Evolutionary conservation across 2,888 invertebrate genomes (phyloP), one percentile per base, ranked within the genome.

Genomic region (Cerceris rybyensis): DNA sequence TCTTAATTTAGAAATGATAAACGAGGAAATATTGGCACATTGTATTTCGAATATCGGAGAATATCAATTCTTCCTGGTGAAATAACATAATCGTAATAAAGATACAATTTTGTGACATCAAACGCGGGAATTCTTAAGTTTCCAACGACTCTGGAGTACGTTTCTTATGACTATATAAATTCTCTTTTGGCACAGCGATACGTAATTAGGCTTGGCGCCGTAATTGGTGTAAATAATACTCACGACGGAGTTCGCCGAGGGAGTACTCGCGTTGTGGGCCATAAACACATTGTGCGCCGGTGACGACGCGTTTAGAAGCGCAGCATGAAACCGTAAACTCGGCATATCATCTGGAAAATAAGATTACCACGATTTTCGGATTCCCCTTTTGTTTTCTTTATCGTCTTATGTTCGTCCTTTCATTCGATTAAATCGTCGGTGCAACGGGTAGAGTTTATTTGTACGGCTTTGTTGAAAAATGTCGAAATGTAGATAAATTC

Each of bases 141-240:
- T 28, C 28, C 4, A 28, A 28, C 28, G 28, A 4, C 28, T 28
- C 28, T 4, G 28, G 28, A 28, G 28, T 28, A 28, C 28, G 2
- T 28, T 28, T 28, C 28, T 28, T 1, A 28, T 28, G 28, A 4
- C 28, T 28, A 28, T 28, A 28, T 64, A 70, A 73, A 67, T 70
- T 80, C 75, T 55, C 78, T 71, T 68, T 75, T 66, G 58, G 66
- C 71, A 65, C 58, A 52, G 58, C 17, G 71, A 71, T 78, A 64
- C 13, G 78, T 81, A 81, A 81, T 81, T 81, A 72, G 74, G 65
- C 61, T 49, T 46, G 72, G 66, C 65, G 71, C 75, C 64, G 57
- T 78, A 78, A 81, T 78, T 81, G 80, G 78, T 55, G 70, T 81
- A 73, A 78, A 81, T 78, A 81, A 81, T 75, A 81, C 78, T 70